Percentiles rank a stretch among this genome's conserved stretches.
Conservation (phyloP, 2,797 vertebrate species). For the Pampus argenteus region DNA sequence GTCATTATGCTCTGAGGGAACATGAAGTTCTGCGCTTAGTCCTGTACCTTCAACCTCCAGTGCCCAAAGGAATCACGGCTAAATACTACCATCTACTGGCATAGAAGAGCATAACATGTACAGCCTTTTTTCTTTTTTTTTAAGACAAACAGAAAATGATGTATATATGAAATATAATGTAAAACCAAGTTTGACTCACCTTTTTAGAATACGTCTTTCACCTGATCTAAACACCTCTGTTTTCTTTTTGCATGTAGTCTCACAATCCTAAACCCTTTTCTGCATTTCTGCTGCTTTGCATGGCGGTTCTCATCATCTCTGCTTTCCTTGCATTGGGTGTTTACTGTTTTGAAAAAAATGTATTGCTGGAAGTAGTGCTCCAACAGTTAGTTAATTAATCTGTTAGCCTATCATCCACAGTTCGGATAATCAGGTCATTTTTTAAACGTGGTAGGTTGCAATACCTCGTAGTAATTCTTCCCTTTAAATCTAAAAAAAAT, state of each 20-base stretch:
- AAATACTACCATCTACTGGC: too few relatives aligned
- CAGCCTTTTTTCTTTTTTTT: too few relatives aligned
- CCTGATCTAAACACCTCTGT: not conserved
- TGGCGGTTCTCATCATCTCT: conserved; percentile 13
- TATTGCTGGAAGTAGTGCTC: conserved; percentile 47
- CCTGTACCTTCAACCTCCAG: too few relatives aligned
- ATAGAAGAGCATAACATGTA: too few relatives aligned
- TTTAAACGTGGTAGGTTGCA: not conserved
- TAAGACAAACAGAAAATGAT: too few relatives aligned
- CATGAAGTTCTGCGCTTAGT: too few relatives aligned
- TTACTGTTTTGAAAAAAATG: conserved; percentile 18
- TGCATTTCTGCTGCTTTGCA: conserved; percentile 38
- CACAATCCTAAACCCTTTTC: not conserved
- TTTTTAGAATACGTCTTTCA: not conserved
- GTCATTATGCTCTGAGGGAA: too few relatives aligned
- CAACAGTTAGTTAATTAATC: not conserved
- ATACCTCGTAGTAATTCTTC: not conserved
- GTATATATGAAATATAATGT: too few relatives aligned
- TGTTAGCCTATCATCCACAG: too few relatives aligned
- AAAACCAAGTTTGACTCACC: not conserved
- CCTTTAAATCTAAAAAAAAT: not conserved
- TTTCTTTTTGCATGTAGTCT: conserved; percentile 14
- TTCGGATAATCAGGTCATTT: too few relatives aligned
- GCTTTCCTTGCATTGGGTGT: not conserved
- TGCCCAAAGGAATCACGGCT: too few relatives aligned